These are phyloP conservation scores for Ophion obscuratus DNA, from an alignment of 2,888 invertebrate genomes.

Conservation along the genomic window DNA sequence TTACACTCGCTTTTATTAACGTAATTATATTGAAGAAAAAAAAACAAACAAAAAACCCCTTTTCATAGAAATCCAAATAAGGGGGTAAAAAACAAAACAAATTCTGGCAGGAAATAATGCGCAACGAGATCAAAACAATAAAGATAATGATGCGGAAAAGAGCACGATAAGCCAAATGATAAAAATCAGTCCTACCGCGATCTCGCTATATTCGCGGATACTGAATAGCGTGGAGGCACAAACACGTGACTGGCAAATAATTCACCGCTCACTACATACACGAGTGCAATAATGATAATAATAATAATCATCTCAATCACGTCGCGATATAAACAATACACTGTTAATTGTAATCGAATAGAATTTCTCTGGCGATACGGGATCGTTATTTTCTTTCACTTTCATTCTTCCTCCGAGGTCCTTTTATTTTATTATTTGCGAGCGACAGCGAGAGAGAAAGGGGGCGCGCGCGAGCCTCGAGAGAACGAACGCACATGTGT, in stretches of 20 bases:
- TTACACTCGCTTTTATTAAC: constrained; percentile 24
- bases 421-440: constrained; percentile 44
- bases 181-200: constrained; percentile 31
- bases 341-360: constrained; percentile 57
- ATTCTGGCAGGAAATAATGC: background rate
- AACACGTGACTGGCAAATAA: too few relatives aligned
- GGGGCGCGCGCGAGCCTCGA: constrained; percentile 42
- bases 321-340: constrained; percentile 59
- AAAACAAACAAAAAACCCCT: constrained; percentile 32
- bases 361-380: constrained; percentile 49
- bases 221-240: too few relatives aligned
- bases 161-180: constrained; percentile 21
- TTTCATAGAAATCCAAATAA: background rate
- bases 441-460: constrained; percentile 65
- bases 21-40: constrained; percentile 21
- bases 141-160: background rate
- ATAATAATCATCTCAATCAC: constrained; percentile 49
- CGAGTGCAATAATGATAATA: constrained; percentile 38
- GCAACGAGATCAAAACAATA: background rate
- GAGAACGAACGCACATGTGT: constrained; percentile 15
- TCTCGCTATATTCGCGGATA: background rate
- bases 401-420: constrained; percentile 10
- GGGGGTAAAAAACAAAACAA: background rate
- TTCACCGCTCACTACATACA: background rate
- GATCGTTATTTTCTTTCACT: constrained; percentile 63